These are phyloP conservation scores for Heterodera filipjevi DNA, from an alignment of 2,888 invertebrate species.

Conservation along the genomic window DNA sequence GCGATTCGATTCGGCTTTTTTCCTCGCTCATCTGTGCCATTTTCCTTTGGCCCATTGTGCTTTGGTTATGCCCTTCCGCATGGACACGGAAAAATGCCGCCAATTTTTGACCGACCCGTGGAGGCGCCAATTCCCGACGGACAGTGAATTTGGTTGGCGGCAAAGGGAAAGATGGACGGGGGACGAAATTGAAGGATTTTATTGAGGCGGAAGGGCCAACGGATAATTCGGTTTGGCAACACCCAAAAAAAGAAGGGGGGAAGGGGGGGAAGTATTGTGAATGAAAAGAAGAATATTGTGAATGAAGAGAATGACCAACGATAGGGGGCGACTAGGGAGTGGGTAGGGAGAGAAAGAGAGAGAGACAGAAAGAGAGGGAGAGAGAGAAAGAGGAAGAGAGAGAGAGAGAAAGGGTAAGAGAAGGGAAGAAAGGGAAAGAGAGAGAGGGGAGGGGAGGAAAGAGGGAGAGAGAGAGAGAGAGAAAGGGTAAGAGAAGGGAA, in stretches of 20 bases:
- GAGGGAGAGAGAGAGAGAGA: not conserved
- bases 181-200: slow-evolving; percentile 6
- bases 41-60: not conserved
- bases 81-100: slow-evolving; percentile 9
- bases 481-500: not conserved
- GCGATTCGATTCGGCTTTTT: not conserved
- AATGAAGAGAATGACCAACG: too few species aligned
- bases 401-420: too few species aligned
- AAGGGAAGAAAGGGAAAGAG: not conserved
- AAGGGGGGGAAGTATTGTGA: not conserved
- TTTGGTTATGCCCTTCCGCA: not conserved
- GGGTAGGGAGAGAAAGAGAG: too few species aligned
- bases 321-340: too few species aligned
- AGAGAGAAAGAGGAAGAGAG: too few species aligned
- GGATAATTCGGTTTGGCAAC: slow-evolving; percentile 22
- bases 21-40: not conserved
- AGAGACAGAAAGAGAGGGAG: too few species aligned
- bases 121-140: slow-evolving; percentile 6
- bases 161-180: not conserved
- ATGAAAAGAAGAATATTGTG: too few species aligned
- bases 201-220: slow-evolving; percentile 15
- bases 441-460: not conserved
- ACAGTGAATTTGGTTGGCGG: slow-evolving; percentile 5
- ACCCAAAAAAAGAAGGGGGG: not conserved
- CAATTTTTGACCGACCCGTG: not conserved